Evolutionary conservation across 2,113 vertebrate genomes (phyloP).

Genomic region (Lepisosteus osseus): DNA sequence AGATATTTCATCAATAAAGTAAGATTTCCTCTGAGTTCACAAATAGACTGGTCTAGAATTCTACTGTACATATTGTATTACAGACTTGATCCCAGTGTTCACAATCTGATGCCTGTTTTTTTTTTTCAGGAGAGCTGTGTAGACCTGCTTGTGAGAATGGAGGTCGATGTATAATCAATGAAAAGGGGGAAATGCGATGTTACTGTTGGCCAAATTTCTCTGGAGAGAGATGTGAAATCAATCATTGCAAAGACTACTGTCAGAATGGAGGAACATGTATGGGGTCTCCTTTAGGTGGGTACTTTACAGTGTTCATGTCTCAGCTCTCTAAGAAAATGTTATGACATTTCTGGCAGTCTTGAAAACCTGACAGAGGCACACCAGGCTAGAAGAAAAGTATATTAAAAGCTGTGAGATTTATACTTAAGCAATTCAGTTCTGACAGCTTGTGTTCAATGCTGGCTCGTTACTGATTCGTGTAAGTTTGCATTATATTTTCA

Average conservation of each 20-base stretch:
- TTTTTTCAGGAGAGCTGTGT: conserved; percentile 81
- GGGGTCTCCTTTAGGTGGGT: conserved; percentile 85
- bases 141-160: conserved; percentile 89
- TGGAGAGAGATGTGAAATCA: conserved; percentile 89
- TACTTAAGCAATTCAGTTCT: too few species aligned
- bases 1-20: too few species aligned
- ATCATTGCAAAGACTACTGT: conserved; percentile 93
- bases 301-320: not conserved
- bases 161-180: conserved; percentile 89
- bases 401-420: too few species aligned
- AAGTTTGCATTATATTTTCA: too few species aligned
- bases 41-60: conserved; percentile 16
- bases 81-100: not conserved
- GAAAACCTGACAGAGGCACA: not conserved
- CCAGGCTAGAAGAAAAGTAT: too few species aligned
- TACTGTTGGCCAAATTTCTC: conserved; percentile 97
- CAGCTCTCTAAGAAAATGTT: not conserved
- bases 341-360: not conserved
- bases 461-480: not conserved
- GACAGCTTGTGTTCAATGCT: not conserved
- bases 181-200: conserved; percentile 88
- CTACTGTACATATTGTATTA: not conserved
- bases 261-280: conserved; percentile 90
- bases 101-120: not conserved
- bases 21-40: too few species aligned